Percentiles rank a stretch among this genome's conserved stretches.
phyloP scores from a whole-genome alignment of 2,797 vertebrate genomes.

The Falco peregrinus region DNA sequence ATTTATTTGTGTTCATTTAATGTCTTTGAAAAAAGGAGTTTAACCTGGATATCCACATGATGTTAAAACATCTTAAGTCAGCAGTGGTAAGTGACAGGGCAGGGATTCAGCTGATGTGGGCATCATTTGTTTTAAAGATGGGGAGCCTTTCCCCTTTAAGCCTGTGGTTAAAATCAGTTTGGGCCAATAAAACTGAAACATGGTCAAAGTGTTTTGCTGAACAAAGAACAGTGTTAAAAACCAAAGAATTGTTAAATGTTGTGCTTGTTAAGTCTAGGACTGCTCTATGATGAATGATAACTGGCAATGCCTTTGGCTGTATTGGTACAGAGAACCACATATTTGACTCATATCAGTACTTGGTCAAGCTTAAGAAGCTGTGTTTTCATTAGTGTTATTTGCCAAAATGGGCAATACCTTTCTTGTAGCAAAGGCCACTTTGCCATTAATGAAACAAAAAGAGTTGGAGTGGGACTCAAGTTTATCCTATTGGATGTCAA shows the following conservation, averaged over 20 bases:
- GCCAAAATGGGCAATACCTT: neutral
- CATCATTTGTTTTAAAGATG: neutral
- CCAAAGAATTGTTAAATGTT: neutral
- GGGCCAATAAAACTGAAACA: neutral
- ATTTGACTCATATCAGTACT: neutral
- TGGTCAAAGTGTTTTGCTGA: neutral
- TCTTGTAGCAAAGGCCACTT: neutral
- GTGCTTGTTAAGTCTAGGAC: neutral
- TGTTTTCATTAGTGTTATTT: neutral
- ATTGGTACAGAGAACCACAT: neutral
- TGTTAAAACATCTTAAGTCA: neutral
- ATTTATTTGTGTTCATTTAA: neutral
- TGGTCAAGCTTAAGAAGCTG: neutral
- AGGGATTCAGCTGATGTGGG: neutral
- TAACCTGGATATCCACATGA: neutral
- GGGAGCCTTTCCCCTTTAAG: neutral
- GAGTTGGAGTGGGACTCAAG: neutral
- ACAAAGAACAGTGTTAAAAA: neutral
- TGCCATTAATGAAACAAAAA: neutral
- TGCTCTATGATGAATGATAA: neutral
- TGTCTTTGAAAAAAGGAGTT: neutral
- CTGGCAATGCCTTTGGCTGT: neutral
- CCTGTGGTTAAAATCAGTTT: neutral
- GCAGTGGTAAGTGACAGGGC: neutral
- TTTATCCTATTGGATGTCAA: neutral